phyloP scores from a whole-genome alignment of 2,113 vertebrate genomes.

The Ceratotherium simum region DNA sequence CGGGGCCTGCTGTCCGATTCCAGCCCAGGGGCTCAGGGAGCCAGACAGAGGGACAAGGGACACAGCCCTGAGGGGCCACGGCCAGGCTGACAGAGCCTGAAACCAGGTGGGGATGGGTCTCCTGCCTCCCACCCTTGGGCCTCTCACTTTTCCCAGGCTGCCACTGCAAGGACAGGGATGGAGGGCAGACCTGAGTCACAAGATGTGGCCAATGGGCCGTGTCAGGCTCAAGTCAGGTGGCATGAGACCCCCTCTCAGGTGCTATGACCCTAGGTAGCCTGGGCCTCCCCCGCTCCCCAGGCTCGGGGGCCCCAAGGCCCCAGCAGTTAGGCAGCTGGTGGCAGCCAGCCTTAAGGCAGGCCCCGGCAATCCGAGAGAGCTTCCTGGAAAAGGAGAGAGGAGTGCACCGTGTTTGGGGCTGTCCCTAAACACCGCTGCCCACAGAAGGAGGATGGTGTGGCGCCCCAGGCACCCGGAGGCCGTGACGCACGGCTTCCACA shows the following conservation, averaged over 20 bases:
- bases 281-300: neutral
- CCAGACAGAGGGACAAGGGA: neutral
- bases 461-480: neutral
- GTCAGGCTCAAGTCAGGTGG: neutral
- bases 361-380: neutral
- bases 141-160: neutral
- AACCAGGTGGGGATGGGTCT: neutral
- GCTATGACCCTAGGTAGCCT: neutral
- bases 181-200: neutral
- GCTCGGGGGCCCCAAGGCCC: neutral
- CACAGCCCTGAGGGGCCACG: neutral
- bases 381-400: neutral
- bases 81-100: neutral
- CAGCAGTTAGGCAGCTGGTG: neutral
- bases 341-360: neutral
- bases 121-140: neutral
- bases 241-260: neutral
- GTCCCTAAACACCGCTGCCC: neutral
- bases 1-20: neutral
- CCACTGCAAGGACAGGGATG: neutral
- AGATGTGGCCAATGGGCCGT: neutral
- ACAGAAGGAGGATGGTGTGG: neutral
- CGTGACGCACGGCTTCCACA: neutral
- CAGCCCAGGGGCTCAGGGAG: neutral
- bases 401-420: too few species aligned